phyloP scores from a whole-genome alignment of 2,797 vertebrate species.

The Spinus pinus region DNA sequence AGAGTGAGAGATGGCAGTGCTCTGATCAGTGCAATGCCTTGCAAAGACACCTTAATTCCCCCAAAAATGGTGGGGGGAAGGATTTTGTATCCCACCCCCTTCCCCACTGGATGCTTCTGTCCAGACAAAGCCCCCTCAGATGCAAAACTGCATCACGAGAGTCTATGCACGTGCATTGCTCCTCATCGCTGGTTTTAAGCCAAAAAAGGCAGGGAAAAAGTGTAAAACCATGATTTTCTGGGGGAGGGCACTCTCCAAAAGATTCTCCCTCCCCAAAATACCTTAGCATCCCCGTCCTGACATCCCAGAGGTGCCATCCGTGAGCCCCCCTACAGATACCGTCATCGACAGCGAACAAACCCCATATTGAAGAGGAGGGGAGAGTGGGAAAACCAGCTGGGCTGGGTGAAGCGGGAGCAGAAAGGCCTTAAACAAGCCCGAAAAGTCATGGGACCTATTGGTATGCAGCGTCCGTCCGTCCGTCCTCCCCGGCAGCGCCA shows the following conservation, averaged over 20 bases:
- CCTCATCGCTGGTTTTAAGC: not conserved
- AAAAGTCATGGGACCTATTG: constrained; percentile 60
- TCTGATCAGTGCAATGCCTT: no score
- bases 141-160: not conserved
- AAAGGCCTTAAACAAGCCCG: constrained; percentile 40
- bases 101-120: not conserved
- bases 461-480: constrained; percentile 17
- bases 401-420: not conserved
- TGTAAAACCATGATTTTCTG: not conserved
- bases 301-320: not conserved
- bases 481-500: not conserved
- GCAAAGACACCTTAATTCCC: not conserved
- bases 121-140: not conserved
- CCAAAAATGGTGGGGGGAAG: not conserved
- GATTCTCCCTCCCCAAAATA: not conserved
- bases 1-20: not conserved
- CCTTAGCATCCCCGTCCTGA: not conserved
- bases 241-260: rapidly evolving
- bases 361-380: not conserved
- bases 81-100: not conserved
- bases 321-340: not conserved
- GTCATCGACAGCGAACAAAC: not conserved
- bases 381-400: constrained; percentile 31
- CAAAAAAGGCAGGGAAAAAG: not conserved
- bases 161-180: not conserved